Conservation (phyloP, 2,888 invertebrate species). For the Hydropsyche betteni region DNA sequence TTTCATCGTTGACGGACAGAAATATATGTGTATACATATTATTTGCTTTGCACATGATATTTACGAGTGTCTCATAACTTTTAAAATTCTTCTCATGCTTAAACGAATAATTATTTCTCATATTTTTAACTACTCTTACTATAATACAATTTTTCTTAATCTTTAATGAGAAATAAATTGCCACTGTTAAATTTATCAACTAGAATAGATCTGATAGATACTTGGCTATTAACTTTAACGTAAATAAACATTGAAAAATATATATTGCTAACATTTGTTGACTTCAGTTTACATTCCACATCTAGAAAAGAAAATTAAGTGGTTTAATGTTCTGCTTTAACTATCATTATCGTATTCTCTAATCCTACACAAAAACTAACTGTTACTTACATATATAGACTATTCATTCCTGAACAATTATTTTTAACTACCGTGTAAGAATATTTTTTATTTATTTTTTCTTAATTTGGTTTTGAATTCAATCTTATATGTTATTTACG, state of each 20-base stretch:
- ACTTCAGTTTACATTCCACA: slow-evolving; percentile 30
- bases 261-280: too few relatives aligned
- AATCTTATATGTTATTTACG: slow-evolving; percentile 26
- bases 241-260: slow-evolving; percentile 27
- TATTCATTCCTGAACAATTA: slow-evolving; percentile 13
- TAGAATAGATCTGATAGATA: slow-evolving; percentile 36
- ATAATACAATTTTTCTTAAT: slow-evolving; percentile 30
- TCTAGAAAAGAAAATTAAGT: not conserved
- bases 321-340: not conserved
- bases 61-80: not conserved
- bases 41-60: not conserved
- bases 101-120: not conserved
- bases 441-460: not conserved
- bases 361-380: too few relatives aligned
- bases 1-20: not conserved
- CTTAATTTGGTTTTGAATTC: not conserved
- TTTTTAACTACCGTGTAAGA: not conserved
- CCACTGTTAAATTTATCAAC: slow-evolving; percentile 14
- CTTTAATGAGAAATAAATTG: not conserved
- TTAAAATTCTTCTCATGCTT: slow-evolving; percentile 27
- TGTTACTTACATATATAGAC: too few relatives aligned
- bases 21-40: not conserved
- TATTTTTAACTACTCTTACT: slow-evolving; percentile 28
- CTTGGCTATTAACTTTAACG: slow-evolving; percentile 37
- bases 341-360: not conserved